These are phyloP conservation scores for Scaptomyza caliginosa DNA, from an alignment of 2,888 invertebrate species.

Conservation along the genomic window DNA sequence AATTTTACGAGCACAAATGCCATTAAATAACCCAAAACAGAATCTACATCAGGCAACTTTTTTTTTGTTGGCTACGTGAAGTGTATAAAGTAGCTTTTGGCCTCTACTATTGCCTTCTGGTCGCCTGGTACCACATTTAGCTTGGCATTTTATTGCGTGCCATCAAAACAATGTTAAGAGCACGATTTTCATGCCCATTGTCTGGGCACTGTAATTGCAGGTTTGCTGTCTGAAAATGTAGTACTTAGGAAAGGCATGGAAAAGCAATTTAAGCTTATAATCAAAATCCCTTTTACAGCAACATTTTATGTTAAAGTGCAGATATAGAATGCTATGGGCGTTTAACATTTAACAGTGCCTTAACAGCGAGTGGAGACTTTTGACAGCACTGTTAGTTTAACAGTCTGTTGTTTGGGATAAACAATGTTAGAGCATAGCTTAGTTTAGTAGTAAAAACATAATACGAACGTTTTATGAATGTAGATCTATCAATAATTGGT, in stretches of 20 bases:
- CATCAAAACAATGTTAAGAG: constrained; percentile 66
- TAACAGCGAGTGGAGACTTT: constrained; percentile 60
- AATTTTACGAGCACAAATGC: constrained; percentile 69
- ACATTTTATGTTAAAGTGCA: constrained; percentile 20
- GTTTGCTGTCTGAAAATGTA: constrained; percentile 28
- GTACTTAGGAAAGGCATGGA: constrained; percentile 3
- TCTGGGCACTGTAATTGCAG: constrained; percentile 60
- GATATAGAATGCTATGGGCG: neutral
- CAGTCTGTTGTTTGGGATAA: neutral
- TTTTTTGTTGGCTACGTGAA: constrained; percentile 57
- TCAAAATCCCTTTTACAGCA: constrained; percentile 6
- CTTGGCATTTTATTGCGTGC: constrained; percentile 59
- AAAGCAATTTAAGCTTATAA: constrained; percentile 21
- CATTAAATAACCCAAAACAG: constrained; percentile 66
- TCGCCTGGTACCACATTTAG: constrained; percentile 22
- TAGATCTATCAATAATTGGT: neutral
- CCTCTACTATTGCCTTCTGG: constrained; percentile 17
- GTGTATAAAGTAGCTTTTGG: constrained; percentile 23
- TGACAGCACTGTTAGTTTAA: constrained; percentile 4
- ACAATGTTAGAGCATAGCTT: neutral
- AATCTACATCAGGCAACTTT: constrained; percentile 60
- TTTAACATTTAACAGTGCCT: constrained; percentile 2
- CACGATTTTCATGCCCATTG: constrained; percentile 62
- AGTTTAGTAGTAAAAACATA: neutral
- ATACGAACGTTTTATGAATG: neutral